A percentile compares a stretch with the other conserved stretches of the same genome.
Conservation (phyloP, 1,140 invertebrate genomes). For the Nymphalis io region DNA sequence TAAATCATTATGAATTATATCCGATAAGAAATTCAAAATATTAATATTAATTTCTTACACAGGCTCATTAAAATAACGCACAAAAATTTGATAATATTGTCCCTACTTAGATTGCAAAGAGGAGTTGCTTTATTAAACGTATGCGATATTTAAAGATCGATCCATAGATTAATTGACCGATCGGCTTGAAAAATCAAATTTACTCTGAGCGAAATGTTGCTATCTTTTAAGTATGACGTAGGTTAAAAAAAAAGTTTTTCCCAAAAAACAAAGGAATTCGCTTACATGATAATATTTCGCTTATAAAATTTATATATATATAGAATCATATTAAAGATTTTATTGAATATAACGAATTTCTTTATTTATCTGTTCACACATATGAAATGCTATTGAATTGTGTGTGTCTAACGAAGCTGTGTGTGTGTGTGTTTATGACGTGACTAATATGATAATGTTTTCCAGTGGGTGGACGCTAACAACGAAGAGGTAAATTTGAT, state of each 20-base stretch:
- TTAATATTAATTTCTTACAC: too few relatives aligned
- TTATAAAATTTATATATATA: conserved; percentile 53
- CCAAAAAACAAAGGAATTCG: conserved; percentile 16
- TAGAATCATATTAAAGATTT: conserved; percentile 33
- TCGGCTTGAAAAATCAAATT: too few relatives aligned
- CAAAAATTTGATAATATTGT: too few relatives aligned
- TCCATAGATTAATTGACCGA: too few relatives aligned
- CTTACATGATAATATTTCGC: conserved; percentile 42
- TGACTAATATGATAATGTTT: conserved; percentile 76
- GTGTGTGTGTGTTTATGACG: conserved; percentile 64
- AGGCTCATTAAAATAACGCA: too few relatives aligned
- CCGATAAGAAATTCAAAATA: too few relatives aligned
- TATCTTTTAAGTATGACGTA: not conserved
- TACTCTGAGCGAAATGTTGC: not conserved
- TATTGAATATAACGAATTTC: conserved; percentile 27
- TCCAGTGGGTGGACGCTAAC: conserved; percentile 85
- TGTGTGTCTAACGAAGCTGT: conserved; percentile 21
- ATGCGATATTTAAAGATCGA: too few relatives aligned
- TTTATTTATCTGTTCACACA: conserved; percentile 44
- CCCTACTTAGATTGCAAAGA: too few relatives aligned
- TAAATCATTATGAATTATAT: too few relatives aligned
- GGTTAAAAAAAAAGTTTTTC: conserved; percentile 20
- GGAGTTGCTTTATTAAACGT: too few relatives aligned
- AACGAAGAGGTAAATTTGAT: conserved; percentile 82
- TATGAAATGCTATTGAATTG: conserved; percentile 65